phyloP scores from a whole-genome alignment of 2,113 vertebrate species.

The Dromaius novaehollandiae region DNA sequence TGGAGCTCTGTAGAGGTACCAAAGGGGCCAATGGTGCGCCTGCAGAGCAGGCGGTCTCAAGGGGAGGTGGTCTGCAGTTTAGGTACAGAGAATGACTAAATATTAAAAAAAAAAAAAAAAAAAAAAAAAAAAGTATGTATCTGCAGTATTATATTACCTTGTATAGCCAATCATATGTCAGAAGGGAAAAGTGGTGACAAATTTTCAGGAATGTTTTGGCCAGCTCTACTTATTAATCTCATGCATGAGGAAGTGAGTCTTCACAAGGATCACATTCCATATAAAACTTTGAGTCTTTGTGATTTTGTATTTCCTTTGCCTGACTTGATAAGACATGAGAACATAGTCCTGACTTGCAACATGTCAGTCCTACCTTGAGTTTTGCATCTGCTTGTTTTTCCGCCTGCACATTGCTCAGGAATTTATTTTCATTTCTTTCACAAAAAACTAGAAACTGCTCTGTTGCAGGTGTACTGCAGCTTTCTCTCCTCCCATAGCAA shows the following conservation, averaged over 20 bases:
- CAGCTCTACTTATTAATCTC: not conserved
- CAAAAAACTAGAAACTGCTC: not conserved
- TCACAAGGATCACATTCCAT: not conserved
- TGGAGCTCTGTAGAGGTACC: too few relatives aligned
- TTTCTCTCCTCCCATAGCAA: not conserved
- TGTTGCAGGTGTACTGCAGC: not conserved
- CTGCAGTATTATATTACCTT: not conserved
- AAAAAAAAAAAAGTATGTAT: too few relatives aligned
- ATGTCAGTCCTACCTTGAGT: not conserved
- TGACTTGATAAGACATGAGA: not conserved
- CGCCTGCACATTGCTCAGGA: fast-evolving
- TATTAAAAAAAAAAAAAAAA: too few relatives aligned
- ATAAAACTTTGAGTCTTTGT: not conserved
- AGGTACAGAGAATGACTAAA: not conserved
- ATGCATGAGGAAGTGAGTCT: not conserved
- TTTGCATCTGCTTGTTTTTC: not conserved
- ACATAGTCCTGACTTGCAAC: fast-evolving
- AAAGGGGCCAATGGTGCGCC: too few relatives aligned
- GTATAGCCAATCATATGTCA: not conserved
- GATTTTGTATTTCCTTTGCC: not conserved
- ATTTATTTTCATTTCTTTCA: not conserved
- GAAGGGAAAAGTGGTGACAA: not conserved
- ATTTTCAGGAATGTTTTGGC: not conserved
- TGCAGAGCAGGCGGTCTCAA: too few relatives aligned
- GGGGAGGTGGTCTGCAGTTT: too few relatives aligned